A percentile compares a stretch with the other conserved stretches of the same genome.
phyloP scores from a whole-genome alignment of 2,888 invertebrate genomes.

The Eretmocerus hayati region DNA sequence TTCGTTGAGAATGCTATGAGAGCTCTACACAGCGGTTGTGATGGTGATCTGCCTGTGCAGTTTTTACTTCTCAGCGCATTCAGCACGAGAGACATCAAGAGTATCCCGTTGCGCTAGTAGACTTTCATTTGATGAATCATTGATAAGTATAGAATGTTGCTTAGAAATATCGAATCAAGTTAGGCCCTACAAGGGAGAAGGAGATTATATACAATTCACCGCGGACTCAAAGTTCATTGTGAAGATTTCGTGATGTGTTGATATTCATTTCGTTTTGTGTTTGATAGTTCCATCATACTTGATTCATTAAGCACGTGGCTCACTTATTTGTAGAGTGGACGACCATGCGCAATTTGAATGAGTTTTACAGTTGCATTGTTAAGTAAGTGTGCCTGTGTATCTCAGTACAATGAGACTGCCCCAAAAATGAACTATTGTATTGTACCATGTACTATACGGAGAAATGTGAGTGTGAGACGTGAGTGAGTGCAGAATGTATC shows the following conservation, averaged over 20 bases:
- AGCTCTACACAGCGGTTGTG: constrained; percentile 23
- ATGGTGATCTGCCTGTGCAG: constrained; percentile 23
- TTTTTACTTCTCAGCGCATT: constrained; percentile 27
- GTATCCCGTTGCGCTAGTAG: constrained; percentile 18
- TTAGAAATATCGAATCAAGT: too few relatives aligned
- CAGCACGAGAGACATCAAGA: constrained; percentile 25
- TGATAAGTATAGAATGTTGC: too few relatives aligned
- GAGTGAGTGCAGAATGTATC: constrained; percentile 28
- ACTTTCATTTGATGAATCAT: not conserved
- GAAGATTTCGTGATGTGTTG: constrained; percentile 31
- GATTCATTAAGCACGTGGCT: constrained; percentile 31
- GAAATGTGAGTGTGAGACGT: constrained; percentile 29
- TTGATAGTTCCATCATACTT: constrained; percentile 37
- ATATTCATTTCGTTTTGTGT: constrained; percentile 43
- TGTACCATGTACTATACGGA: constrained; percentile 40
- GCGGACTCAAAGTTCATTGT: constrained; percentile 23
- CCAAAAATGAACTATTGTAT: constrained; percentile 29
- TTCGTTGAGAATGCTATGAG: too few relatives aligned
- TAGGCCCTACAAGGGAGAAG: not conserved
- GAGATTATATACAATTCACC: constrained; percentile 19
- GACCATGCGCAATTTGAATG: constrained; percentile 16
- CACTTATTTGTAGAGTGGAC: constrained; percentile 18
- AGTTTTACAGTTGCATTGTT: constrained; percentile 9
- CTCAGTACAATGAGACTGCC: constrained; percentile 19
- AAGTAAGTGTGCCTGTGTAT: constrained; percentile 13